Conservation (phyloP, 2,888 invertebrate genomes). For the Antheraea yamamai region DNA sequence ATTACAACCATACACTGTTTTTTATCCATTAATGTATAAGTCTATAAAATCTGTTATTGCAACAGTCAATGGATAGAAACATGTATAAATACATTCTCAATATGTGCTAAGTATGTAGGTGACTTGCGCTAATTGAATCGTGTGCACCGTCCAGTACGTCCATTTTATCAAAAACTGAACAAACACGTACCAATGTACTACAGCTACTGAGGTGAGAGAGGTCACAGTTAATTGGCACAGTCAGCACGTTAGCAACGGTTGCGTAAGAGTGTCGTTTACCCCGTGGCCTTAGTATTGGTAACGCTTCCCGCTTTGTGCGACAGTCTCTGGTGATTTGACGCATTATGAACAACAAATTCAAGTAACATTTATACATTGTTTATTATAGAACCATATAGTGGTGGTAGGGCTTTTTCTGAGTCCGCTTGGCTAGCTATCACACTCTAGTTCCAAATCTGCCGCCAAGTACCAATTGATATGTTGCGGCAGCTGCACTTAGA, state of each 20-base stretch:
- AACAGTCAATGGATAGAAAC: background rate
- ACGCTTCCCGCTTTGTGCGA: constrained; percentile 53
- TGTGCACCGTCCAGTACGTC: constrained; percentile 24
- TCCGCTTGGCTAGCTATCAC: too few relatives aligned
- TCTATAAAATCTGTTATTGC: background rate
- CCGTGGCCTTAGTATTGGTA: constrained; percentile 64
- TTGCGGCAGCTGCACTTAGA: too few relatives aligned
- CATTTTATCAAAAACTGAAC: constrained; percentile 35
- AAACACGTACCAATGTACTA: constrained; percentile 31
- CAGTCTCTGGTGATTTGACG: constrained; percentile 20
- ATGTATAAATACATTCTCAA: background rate
- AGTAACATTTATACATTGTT: too few relatives aligned
- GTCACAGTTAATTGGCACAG: constrained; percentile 52
- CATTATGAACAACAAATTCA: constrained; percentile 4
- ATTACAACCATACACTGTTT: background rate
- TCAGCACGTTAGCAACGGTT: constrained; percentile 46
- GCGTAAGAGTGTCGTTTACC: constrained; percentile 78
- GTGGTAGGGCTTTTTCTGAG: too few relatives aligned
- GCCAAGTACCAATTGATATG: too few relatives aligned
- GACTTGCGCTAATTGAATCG: constrained; percentile 33
- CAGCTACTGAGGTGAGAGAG: constrained; percentile 36
- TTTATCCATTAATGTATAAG: background rate
- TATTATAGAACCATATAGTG: too few relatives aligned
- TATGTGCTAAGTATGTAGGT: constrained; percentile 12
- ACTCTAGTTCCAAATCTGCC: too few relatives aligned